These are phyloP conservation scores for Hippopotamus amphibius DNA, from an alignment of 2,113 vertebrate species.

Conservation along the genomic window DNA sequence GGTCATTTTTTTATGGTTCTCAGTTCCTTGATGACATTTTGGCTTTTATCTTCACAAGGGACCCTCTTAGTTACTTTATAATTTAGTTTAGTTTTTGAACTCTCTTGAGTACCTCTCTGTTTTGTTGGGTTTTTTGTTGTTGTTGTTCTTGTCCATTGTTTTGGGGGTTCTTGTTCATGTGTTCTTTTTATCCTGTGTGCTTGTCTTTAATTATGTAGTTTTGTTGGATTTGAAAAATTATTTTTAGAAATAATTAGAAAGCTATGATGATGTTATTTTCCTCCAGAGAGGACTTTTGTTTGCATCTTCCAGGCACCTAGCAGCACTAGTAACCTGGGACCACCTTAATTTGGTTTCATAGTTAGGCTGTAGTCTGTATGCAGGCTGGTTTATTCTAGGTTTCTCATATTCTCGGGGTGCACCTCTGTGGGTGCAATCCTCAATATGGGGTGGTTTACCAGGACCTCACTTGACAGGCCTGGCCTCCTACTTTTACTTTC, in stretches of 20 bases:
- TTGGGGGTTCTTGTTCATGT: not conserved
- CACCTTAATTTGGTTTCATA: not conserved
- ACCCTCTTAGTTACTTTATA: not conserved
- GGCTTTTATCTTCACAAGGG: not conserved
- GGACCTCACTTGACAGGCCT: not conserved
- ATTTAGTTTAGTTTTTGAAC: not conserved
- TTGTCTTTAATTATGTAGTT: not conserved
- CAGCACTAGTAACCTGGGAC: not conserved
- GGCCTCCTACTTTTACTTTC: not conserved
- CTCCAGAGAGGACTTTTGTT: not conserved
- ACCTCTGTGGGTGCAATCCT: not conserved
- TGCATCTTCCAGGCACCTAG: not conserved
- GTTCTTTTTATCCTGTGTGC: constrained; percentile 24
- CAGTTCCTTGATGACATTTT: not conserved
- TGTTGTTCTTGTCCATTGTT: not conserved
- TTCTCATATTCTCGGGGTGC: not conserved
- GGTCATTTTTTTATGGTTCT: not conserved
- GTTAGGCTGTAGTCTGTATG: not conserved
- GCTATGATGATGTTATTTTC: not conserved
- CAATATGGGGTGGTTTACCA: not conserved
- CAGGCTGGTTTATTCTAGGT: not conserved
- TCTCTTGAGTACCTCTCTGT: not conserved
- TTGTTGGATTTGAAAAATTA: constrained; percentile 7
- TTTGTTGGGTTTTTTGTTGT: not conserved
- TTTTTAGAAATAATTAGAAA: not conserved